These are phyloP conservation scores for Argyrosomus japonicus DNA, from an alignment of 2,113 vertebrate genomes.

Conservation along the genomic window DNA sequence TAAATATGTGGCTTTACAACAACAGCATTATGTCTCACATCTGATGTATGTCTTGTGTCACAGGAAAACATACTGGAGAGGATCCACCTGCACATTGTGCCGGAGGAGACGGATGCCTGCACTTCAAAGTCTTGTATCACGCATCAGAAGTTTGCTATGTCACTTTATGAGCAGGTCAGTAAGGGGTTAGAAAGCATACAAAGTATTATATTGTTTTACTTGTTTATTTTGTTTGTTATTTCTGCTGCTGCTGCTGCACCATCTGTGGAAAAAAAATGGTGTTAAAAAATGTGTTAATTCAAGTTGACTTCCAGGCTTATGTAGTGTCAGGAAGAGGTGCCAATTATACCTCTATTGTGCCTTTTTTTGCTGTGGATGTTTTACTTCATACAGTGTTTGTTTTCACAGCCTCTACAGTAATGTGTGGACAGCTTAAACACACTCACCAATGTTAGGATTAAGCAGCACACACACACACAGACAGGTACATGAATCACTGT, in stretches of 20 bases:
- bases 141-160: conserved; percentile 98
- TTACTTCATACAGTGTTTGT: conserved; percentile 17
- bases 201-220: neutral
- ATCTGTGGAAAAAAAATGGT: neutral
- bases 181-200: neutral
- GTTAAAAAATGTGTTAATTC: neutral
- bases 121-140: conserved; percentile 97
- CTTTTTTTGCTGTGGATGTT: neutral
- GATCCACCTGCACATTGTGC: conserved; percentile 95
- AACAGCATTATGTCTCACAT: neutral
- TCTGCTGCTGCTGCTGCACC: neutral
- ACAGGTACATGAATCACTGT: conserved; percentile 70
- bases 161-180: conserved; percentile 95
- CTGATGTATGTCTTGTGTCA: conserved; percentile 21
- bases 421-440: conserved; percentile 1
- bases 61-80: conserved; percentile 96
- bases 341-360: neutral
- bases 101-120: conserved; percentile 93
- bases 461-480: conserved; percentile 9
- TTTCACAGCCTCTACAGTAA: conserved; percentile 15
- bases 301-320: no score
- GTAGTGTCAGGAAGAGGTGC: neutral
- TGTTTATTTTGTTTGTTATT: neutral
- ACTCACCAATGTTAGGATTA: conserved; percentile 27
- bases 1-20: neutral